Evolutionary conservation across 1,140 invertebrate genomes (phyloP), one percentile per base, ranked within the genome.

Genomic region (Diachasmimorpha longicaudata): DNA sequence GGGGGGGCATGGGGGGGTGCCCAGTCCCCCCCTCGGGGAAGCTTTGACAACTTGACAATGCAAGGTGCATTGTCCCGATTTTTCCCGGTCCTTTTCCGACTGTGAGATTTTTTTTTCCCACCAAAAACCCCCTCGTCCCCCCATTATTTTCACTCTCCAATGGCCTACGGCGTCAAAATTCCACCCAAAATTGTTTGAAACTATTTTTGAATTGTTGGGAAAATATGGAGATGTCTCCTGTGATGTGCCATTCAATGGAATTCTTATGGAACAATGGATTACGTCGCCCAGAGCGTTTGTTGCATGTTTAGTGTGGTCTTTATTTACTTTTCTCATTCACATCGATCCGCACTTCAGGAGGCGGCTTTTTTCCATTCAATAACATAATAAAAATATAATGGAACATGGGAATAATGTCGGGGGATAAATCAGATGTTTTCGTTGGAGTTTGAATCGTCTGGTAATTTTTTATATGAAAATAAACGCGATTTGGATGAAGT

Each of bases 31-130:
- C 4, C 23, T 14, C 25, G 14, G 58, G 4, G 19, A n/a, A 46
- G 44, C 13, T 84, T 85, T 84, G 83, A 85, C 82, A 84, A 80
- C 55, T 37, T 74, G 74, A 86, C 83, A 86, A 86, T 84, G 84
- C 83, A 87, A 86, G 84, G 85, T 87, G 85, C 81, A 85, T 85
- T 84, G 81, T 86, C 58, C 79, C 31, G 5, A 11, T 39, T 72
- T 78, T 31, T 31, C 31, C 31, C 31, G 31, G 31, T 31, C 42
- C 44, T 72, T 36, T 58, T 23, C 3, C 5, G 11, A 66, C 19
- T 67, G 66, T 68, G 66, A 16, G 66, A 68, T 68, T 39, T 66
- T 68, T 39, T 66, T 66, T 42, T 37, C 31, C 31, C n/a, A 37
- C 39, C 36, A 4, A 66, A 9, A 23, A 10, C 23, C 14, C 25